Conservation (phyloP, 1,140 invertebrate species). For the Drosophila nannoptera region DNA sequence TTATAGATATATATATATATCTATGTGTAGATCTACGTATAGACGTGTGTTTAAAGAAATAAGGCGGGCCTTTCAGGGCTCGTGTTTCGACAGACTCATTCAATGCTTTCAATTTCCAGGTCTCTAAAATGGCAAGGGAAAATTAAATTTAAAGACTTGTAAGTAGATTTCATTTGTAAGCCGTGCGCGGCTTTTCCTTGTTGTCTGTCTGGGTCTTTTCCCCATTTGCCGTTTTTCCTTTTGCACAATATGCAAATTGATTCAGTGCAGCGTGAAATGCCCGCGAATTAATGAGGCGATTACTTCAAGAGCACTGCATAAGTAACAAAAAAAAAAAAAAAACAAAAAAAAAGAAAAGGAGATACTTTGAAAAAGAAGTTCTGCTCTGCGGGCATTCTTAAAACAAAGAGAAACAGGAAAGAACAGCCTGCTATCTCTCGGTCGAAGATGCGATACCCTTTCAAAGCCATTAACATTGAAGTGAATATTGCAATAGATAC, state of each 20-base stretch:
- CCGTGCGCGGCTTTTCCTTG: constrained; percentile 10
- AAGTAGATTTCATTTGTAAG: constrained; percentile 66
- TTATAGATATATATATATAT: constrained; percentile 17
- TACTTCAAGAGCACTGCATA: constrained; percentile 57
- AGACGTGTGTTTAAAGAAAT: constrained; percentile 4
- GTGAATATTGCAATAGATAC: neutral
- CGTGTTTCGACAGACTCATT: constrained; percentile 60
- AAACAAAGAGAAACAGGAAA: constrained; percentile 50
- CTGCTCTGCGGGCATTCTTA: constrained; percentile 66
- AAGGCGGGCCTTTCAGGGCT: constrained; percentile 9
- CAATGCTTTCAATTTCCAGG: constrained; percentile 67
- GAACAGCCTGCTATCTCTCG: neutral
- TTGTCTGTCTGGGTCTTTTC: constrained; percentile 11
- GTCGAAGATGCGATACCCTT: neutral
- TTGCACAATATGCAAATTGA: constrained; percentile 77
- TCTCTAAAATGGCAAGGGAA: constrained; percentile 34
- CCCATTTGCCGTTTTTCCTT: constrained; percentile 40
- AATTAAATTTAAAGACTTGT: constrained; percentile 77
- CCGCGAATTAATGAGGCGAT: constrained; percentile 76
- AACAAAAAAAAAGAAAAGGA: constrained; percentile 27
- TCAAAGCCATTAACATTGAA: neutral
- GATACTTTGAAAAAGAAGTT: constrained; percentile 21
- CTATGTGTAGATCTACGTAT: neutral
- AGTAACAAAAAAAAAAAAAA: constrained; percentile 33
- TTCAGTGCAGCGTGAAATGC: constrained; percentile 74